Evolutionary conservation across 2,888 invertebrate genomes (phyloP), one percentile per base, ranked within the genome.

Genomic region (Pharmacophagus antenor): DNA sequence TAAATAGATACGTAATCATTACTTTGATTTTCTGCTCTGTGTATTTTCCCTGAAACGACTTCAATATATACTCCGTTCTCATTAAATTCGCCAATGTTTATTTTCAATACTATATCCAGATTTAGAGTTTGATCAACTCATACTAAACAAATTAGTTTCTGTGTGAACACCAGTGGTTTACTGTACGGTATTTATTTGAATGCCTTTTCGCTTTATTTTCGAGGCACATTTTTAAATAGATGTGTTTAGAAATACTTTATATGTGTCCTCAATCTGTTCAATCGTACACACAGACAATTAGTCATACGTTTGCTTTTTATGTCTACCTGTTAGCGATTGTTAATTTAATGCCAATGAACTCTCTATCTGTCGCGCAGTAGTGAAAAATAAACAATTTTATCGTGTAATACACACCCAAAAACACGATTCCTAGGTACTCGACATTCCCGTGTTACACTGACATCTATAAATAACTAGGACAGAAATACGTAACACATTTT

Each of bases 341-440:
- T 52, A 49, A 42, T 59, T 23, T 49, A 49, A 53, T 18, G 59
- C 50, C 59, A 59, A 20, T 59, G 59, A 59, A 55, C 59, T 44
- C 42, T 22, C 42, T 55, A 55, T 55, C 54, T 18, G 31, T 10
- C 20, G 5, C 8, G 42, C 49, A 21, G 17, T 21, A 54, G 25
- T 25, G 22, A 37, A 47, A 31, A 44, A 54, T 31, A 55, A 59
- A 59, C 59, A 59, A 2, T n/a, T 48, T 47, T 59, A 59, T 59
- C 59, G 23, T 55, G 49, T 54, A 44, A n/a, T 59, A 55, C 54
- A 59, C 59, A 55, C 54, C 54, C 21, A 21, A 53, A 31, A n/a
- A 44, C 25, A 49, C 31, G 17, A 22, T 44, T 56, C 37, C 21
- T 18, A 5, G 37, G 23, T 37, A 21, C 18, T 27, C 46, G 27